These are phyloP conservation scores for Prosapia bicincta DNA, from an alignment of 2,888 invertebrate species.

Conservation along the genomic window DNA sequence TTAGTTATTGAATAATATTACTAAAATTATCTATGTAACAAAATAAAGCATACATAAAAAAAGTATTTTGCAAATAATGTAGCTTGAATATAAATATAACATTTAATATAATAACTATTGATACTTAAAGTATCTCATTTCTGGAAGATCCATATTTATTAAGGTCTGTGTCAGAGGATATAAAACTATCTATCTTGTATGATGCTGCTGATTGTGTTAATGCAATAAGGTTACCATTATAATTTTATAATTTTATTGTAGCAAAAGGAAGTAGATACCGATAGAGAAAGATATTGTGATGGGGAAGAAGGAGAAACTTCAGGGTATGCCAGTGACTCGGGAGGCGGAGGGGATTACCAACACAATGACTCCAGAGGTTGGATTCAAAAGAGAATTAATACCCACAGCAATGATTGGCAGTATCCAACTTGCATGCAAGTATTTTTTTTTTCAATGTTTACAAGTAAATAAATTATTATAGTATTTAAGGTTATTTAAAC, in stretches of 20 bases:
- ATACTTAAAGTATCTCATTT: background rate
- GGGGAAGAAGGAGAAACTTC: conserved; percentile 59
- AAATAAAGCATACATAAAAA: no score
- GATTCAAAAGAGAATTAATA: conserved; percentile 4
- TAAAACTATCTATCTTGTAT: background rate
- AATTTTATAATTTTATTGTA: no score
- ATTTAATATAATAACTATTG: no score
- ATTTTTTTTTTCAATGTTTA: no score
- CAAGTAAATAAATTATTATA: background rate
- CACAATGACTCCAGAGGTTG: conserved; percentile 5
- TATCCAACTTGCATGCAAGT: background rate
- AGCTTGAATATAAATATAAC: no score
- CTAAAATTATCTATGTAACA: no score
- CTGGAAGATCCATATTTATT: background rate
- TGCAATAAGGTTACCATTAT: no score
- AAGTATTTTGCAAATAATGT: no score
- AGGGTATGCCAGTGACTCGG: conserved; percentile 77
- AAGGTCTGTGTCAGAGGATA: background rate
- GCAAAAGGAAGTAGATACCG: background rate
- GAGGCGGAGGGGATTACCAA: conserved; percentile 45
- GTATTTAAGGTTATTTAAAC: no score
- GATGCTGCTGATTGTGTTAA: no score
- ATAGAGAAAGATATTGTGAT: conserved; percentile 56
- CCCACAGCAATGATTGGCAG: conserved; percentile 12
- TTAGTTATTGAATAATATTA: no score